Percentiles rank a stretch among this genome's conserved stretches.
These are phyloP conservation scores for Cynodonichthys magdalenae DNA, from an alignment of 2,797 vertebrate genomes.

Conservation along the genomic window DNA sequence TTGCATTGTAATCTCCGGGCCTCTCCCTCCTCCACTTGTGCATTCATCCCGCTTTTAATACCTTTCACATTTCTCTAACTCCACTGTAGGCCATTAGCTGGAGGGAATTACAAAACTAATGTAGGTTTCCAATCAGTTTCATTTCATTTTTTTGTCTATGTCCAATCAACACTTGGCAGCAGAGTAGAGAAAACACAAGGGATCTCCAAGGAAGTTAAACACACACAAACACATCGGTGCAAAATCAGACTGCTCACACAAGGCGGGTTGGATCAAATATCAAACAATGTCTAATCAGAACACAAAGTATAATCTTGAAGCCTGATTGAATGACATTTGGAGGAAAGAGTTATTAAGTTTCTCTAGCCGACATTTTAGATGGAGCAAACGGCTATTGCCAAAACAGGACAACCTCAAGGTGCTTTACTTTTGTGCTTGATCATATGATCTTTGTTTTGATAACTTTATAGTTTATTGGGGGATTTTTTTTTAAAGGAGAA, in stretches of 20 bases:
- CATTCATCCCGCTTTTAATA: conserved; percentile 73
- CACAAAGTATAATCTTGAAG: neutral
- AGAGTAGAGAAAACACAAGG: conserved; percentile 32
- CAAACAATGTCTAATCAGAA: conserved; percentile 6
- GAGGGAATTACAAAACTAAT: conserved; percentile 63
- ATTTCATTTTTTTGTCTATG: conserved; percentile 24
- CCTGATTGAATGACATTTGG: conserved; percentile 6
- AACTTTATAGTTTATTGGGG: neutral
- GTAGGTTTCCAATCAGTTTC: conserved; percentile 67
- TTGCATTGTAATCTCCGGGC: conserved; percentile 70
- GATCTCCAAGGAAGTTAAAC: conserved; percentile 18
- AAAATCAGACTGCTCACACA: neutral
- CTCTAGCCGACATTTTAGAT: conserved; percentile 4
- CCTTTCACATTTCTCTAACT: conserved; percentile 72
- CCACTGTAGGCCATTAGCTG: conserved; percentile 71
- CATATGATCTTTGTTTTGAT: neutral
- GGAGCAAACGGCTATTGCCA: conserved; percentile 17
- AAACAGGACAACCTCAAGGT: conserved; percentile 7
- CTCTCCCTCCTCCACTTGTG: conserved; percentile 45
- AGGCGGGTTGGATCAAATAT: conserved; percentile 26
- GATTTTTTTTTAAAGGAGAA: neutral
- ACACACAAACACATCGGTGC: conserved; percentile 6
- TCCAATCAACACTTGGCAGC: conserved; percentile 60
- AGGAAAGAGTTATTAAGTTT: conserved; percentile 7
- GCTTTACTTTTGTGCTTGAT: neutral